Percentiles rank a stretch among this genome's conserved stretches.
These are phyloP conservation scores for Protophormia terraenovae DNA, from an alignment of 2,888 invertebrate genomes.

Conservation along the genomic window DNA sequence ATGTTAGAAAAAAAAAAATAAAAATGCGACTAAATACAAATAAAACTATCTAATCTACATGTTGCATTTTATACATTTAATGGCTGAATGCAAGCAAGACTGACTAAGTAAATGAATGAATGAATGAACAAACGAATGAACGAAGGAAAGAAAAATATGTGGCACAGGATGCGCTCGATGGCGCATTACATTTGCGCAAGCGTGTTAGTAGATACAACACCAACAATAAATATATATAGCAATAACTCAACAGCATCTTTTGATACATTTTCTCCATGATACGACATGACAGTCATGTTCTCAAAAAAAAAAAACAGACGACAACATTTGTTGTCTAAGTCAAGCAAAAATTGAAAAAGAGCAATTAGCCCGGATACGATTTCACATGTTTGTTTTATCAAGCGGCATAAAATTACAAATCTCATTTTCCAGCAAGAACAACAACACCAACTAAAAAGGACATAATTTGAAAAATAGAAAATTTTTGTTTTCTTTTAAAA, in stretches of 20 bases:
- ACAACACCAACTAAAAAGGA: slow-evolving; percentile 2
- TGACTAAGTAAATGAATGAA: background rate
- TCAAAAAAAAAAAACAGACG: slow-evolving; percentile 21
- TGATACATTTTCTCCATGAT: background rate
- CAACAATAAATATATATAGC: slow-evolving; percentile 11
- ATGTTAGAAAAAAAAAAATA: slow-evolving; percentile 1
- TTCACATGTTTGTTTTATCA: slow-evolving; percentile 66
- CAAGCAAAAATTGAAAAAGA: slow-evolving; percentile 4
- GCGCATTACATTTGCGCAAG: slow-evolving; percentile 62
- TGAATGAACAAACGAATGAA: background rate
- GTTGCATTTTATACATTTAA: slow-evolving; percentile 36
- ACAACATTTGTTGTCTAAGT: slow-evolving; percentile 63
- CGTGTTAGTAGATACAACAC: background rate
- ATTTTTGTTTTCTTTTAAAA: background rate
- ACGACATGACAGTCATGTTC: slow-evolving; percentile 17
- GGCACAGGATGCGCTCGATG: slow-evolving; percentile 62
- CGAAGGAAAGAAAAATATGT: background rate
- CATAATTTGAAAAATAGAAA: slow-evolving; percentile 2
- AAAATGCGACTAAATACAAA: slow-evolving; percentile 10
- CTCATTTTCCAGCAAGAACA: slow-evolving; percentile 4
- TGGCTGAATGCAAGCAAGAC: background rate
- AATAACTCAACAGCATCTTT: slow-evolving; percentile 59
- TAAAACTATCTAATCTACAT: slow-evolving; percentile 54
- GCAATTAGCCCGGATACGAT: slow-evolving; percentile 65
- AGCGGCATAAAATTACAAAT: slow-evolving; percentile 67